Base-by-base conservation (phyloP, 2,113 vertebrate genomes). In the Leptosomus discolor region DNA sequence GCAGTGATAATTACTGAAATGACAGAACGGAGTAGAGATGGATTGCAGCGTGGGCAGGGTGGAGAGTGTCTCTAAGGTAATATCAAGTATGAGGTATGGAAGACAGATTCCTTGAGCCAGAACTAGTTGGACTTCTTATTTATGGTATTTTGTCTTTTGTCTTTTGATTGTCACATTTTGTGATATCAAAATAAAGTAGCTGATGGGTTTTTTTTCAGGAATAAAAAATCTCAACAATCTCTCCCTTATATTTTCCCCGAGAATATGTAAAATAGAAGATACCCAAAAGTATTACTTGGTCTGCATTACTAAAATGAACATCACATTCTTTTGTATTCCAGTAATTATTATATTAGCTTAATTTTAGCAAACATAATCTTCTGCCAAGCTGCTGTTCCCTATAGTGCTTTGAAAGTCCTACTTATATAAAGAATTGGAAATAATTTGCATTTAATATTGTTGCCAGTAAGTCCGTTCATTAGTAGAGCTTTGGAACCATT, bases 1-100 rank as follows among this genome's bases (percentile, higher is more conserved):
- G 53, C 68, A 68, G 74, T 64, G 77, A 85, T 89, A 95, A 95
- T 94, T 96, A 92, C 69, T 68, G 73, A 91, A 94, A 64, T 78
- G 69, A 71, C 68, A 94, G 83, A 91, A 90, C 32, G 48, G 34
- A 88, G 76, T 7, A 56, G 41, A 92, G 79, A 91, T 34, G 71
- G n/a, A 85, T 85, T 86, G 45, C 30, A 68, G 39, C 0, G 2
- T 51, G 36, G n/a, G 36, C 29, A 81, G 56, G 22, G 54, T 91
- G 64, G 14, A 84, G 29, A 75, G 36, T 48, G 68, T 81, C 83
- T 86, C 85, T 78, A 60, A 94, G 88, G 79, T 87, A 95, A 87
- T 78, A 75, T 53, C 30, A 64, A 91, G 30, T 41, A 60, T 23
- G 26, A 90, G 22, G 36, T 48, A 83, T 41, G 14, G 56, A 86